These are phyloP conservation scores for Taurulus bubalis DNA, from an alignment of 2,113 vertebrate species.

Conservation along the genomic window DNA sequence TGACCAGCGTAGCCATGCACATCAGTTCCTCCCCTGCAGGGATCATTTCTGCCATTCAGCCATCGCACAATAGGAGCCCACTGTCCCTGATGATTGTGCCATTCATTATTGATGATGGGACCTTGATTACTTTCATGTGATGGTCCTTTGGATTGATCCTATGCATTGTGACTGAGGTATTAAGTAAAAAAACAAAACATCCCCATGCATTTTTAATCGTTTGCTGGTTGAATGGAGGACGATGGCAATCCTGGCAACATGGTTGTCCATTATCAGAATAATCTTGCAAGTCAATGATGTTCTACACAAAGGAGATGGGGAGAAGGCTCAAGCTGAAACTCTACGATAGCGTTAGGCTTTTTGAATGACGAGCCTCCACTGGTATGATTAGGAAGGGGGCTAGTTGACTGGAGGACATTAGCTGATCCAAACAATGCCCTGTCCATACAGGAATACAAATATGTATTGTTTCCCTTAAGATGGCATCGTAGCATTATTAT, in stretches of 20 bases:
- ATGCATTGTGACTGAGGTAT: constrained; percentile 65
- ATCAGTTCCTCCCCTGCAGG: constrained; percentile 33
- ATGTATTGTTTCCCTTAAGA: constrained; percentile 26
- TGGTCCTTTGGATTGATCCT: constrained; percentile 64
- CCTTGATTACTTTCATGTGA: constrained; percentile 80
- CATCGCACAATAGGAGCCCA: constrained; percentile 66
- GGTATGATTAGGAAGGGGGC: constrained; percentile 17
- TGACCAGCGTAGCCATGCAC: constrained; percentile 33
- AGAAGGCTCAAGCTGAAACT: constrained; percentile 19
- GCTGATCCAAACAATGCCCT: constrained; percentile 4
- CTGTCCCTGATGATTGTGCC: constrained; percentile 62
- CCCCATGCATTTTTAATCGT: constrained; percentile 75
- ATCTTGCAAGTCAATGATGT: constrained; percentile 40
- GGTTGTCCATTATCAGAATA: constrained; percentile 30
- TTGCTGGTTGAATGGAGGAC: constrained; percentile 63
- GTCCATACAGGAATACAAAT: neutral
- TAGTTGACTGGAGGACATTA: constrained; percentile 9
- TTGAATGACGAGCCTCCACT: constrained; percentile 28
- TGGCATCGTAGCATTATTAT: constrained; percentile 13
- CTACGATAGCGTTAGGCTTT: constrained; percentile 23
- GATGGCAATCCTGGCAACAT: constrained; percentile 22
- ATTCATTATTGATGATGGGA: constrained; percentile 82
- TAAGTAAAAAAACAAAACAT: constrained; percentile 62
- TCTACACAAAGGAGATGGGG: constrained; percentile 40
- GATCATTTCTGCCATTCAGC: constrained; percentile 63